Percentiles rank a stretch among this genome's conserved stretches.
Evolutionary conservation across 2,888 invertebrate genomes (phyloP).

Genomic region (Agriopis aurantiaria): DNA sequence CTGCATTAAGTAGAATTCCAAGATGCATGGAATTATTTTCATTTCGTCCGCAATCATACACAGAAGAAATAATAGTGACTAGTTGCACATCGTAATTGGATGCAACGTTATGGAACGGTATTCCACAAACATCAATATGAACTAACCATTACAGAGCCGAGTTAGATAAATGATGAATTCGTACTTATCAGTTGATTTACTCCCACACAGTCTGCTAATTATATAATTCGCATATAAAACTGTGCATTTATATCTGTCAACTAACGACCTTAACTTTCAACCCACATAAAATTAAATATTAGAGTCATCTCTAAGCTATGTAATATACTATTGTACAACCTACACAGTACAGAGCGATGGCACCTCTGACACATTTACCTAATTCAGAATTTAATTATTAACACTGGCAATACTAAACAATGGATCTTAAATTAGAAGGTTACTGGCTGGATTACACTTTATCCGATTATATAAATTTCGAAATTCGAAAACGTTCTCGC

Average conservation of each 20-base stretch:
- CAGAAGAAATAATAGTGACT: conserved; percentile 6
- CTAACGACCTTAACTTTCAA: conserved; percentile 73
- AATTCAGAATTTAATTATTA: conserved; percentile 76
- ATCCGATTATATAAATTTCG: conserved; percentile 60
- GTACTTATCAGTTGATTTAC: conserved; percentile 57
- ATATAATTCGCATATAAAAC: conserved; percentile 66
- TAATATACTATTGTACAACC: conserved; percentile 71
- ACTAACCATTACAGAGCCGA: conserved; percentile 33
- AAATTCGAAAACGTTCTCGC: conserved; percentile 52
- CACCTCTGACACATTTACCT: conserved; percentile 76
- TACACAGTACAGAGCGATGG: conserved; percentile 57
- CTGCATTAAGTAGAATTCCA: conserved; percentile 29
- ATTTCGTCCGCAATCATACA: conserved; percentile 60
- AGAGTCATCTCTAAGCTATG: conserved; percentile 72
- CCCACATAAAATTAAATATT: conserved; percentile 69
- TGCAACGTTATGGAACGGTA: conserved; percentile 63
- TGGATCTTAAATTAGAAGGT: conserved; percentile 75
- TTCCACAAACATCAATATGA: conserved; percentile 49
- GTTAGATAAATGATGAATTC: conserved; percentile 41
- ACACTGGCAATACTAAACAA: conserved; percentile 72
- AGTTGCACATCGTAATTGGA: conserved; percentile 57
- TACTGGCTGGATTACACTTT: conserved; percentile 59
- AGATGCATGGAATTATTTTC: conserved; percentile 61
- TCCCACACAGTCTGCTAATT: conserved; percentile 52
- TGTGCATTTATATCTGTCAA: conserved; percentile 76